Base-by-base conservation (phyloP, 2,113 vertebrate species). In the Apteryx owenii region DNA sequence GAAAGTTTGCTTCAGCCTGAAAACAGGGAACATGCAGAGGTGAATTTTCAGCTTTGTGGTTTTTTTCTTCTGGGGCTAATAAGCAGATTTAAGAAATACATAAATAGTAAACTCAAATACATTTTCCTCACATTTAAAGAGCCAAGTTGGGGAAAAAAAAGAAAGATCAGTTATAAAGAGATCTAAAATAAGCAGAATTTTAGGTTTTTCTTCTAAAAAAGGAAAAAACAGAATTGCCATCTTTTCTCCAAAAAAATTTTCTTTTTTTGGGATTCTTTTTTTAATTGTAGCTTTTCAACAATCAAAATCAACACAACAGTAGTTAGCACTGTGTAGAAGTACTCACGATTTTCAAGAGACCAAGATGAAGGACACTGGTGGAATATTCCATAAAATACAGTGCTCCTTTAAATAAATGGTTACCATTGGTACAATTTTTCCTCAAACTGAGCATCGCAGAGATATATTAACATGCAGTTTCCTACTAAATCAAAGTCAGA, bases 321-420 rank as follows among this genome's bases (percentile, higher is more conserved):
- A 42, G 10, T 38, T 33, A 70, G 20, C 18, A 25, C 18, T 72
- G 1, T 26, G 54, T 15, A 65, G 48, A 85, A 69, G 12, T 4
- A 29, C 26, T 5, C 10, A 1, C 9, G 50, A 2, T 76, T 87
- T 93, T 40, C 36, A 73, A 64, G 33, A 68, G 8, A 38, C 1
- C 0, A 36, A 40, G 61, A 12, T 29, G 6, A 76, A 78, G 10
- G 18, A 42, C 0, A 1, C 7, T 7, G 42, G 10, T 38, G 9
- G 56, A 65, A 2, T 23, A 68, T 62, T 26, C n/a, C 19, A 33
- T 20, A 73, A 56, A 48, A 64, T 29, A 16, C 16, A 56, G 2
- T 15, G 66, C 25, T 71, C 13, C 17, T 40, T 53, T 56, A 66
- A 48, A 38, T 9, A 78, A 56, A 42, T 1, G 0, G 38, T 86